Conservation (phyloP, 2,888 invertebrate genomes). For the Zelleria hepariella region DNA sequence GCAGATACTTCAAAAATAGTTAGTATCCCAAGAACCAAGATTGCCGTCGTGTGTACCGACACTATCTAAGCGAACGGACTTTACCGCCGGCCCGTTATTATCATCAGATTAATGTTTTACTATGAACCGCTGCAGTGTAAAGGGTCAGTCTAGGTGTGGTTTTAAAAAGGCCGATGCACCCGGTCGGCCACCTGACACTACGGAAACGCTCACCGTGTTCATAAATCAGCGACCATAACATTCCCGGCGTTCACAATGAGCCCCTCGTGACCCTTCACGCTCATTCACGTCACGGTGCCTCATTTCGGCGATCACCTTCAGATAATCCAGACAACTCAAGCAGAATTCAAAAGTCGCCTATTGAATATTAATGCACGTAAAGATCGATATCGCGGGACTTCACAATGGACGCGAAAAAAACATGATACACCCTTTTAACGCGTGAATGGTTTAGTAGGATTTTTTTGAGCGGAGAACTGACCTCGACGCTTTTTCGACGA, state of each 20-base stretch:
- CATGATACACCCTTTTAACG: constrained; percentile 33
- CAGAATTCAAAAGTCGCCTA: constrained; percentile 29
- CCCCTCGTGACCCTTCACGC: constrained; percentile 41
- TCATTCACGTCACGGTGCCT: constrained; percentile 29
- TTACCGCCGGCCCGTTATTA: neutral
- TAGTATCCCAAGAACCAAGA: no score
- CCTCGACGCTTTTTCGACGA: constrained; percentile 50
- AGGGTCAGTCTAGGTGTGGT: constrained; percentile 17
- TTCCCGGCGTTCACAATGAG: constrained; percentile 26
- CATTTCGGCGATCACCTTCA: constrained; percentile 41
- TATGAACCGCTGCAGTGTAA: neutral
- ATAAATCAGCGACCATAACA: constrained; percentile 61
- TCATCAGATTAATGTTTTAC: neutral
- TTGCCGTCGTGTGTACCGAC: no score
- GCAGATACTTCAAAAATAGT: no score
- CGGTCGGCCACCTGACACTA: constrained; percentile 54
- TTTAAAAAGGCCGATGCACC: constrained; percentile 35
- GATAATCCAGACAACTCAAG: constrained; percentile 27
- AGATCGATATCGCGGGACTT: constrained; percentile 20
- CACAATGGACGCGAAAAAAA: constrained; percentile 24
- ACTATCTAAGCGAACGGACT: no score
- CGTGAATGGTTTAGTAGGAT: constrained; percentile 32
- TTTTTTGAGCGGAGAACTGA: constrained; percentile 41
- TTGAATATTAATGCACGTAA: constrained; percentile 27
- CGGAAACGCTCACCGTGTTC: constrained; percentile 59